These are phyloP conservation scores for Ceratitis capitata DNA, from an alignment of 1,140 invertebrate genomes.

Conservation along the genomic window DNA sequence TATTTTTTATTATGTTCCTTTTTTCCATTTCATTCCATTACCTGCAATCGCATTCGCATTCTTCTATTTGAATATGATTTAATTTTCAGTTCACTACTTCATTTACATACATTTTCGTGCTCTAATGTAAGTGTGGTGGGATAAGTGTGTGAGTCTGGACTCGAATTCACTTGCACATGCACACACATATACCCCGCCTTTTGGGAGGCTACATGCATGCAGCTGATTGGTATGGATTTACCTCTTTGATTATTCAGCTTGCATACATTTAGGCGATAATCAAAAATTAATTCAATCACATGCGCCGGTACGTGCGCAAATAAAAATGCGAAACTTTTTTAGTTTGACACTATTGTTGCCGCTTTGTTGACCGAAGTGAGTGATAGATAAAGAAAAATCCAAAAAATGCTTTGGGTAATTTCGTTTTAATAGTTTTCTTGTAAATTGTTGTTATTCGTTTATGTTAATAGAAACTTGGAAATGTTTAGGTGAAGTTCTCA, in stretches of 20 bases:
- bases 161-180: neutral
- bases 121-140: neutral
- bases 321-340: neutral
- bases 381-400: too few relatives aligned
- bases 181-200: neutral
- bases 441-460: too few relatives aligned
- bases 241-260: neutral
- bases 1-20: too few relatives aligned
- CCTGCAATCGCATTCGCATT: neutral
- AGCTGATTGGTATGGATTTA: neutral
- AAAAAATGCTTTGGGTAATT: too few relatives aligned
- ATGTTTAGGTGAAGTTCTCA: too few relatives aligned
- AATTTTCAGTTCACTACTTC: neutral
- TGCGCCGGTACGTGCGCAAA: neutral
- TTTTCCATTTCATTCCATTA: slow-evolving; percentile 29
- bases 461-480: too few relatives aligned
- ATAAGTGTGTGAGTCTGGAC: neutral
- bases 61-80: slow-evolving; percentile 12
- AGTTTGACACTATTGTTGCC: neutral
- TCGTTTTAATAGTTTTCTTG: too few relatives aligned
- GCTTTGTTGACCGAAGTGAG: too few relatives aligned
- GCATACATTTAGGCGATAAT: slow-evolving; percentile 26
- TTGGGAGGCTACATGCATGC: too few relatives aligned
- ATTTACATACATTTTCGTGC: neutral
- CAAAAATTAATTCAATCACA: slow-evolving; percentile 32